Evolutionary conservation across 2,888 invertebrate species (phyloP).

Genomic region (Callimorpha dominula): DNA sequence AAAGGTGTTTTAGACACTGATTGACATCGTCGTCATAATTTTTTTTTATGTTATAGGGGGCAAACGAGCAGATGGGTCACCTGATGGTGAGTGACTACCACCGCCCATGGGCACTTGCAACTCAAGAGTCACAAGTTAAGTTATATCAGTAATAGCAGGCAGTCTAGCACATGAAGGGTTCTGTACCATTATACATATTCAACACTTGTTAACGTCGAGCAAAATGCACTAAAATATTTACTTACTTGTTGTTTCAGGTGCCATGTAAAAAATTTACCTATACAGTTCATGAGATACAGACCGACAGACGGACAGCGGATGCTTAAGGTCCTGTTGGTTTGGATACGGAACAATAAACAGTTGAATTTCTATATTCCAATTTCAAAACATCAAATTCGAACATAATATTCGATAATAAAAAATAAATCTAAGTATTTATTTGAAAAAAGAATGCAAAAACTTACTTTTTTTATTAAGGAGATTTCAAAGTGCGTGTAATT

Average conservation of each 20-base stretch:
- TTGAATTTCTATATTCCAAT: neutral
- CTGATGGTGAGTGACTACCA: too few relatives aligned
- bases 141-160: too few relatives aligned
- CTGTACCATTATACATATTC: too few relatives aligned
- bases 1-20: neutral
- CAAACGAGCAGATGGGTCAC: too few relatives aligned
- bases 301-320: neutral
- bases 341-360: too few relatives aligned
- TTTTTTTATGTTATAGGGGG: too few relatives aligned
- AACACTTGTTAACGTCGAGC: too few relatives aligned
- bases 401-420: neutral
- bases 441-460: conserved; percentile 1
- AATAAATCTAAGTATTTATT: neutral
- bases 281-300: neutral
- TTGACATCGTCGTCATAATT: too few relatives aligned
- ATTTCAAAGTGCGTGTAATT: conserved; percentile 19
- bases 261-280: neutral
- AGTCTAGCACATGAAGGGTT: too few relatives aligned
- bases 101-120: too few relatives aligned
- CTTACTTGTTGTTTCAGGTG: neutral
- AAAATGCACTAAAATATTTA: too few relatives aligned
- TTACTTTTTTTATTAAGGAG: conserved; percentile 13
- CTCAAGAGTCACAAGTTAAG: too few relatives aligned
- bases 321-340: neutral
- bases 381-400: neutral